These are phyloP conservation scores for Mus spretus DNA, from an alignment of 2,797 vertebrate genomes.

Conservation along the genomic window DNA sequence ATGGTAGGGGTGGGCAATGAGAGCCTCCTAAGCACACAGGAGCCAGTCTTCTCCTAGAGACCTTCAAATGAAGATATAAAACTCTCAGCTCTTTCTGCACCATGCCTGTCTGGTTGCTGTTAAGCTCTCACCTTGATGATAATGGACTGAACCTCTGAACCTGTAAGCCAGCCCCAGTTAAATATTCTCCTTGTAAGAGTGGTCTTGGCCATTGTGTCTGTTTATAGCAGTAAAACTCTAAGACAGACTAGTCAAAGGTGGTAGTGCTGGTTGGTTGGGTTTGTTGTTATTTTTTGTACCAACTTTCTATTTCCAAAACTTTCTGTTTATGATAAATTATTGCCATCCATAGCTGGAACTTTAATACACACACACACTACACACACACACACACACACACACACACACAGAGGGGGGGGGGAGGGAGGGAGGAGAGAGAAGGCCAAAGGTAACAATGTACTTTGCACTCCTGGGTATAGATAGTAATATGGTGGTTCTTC, in stretches of 20 bases:
- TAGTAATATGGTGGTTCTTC: background rate
- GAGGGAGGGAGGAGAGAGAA: background rate
- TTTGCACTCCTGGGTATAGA: background rate
- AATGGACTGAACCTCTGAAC: background rate
- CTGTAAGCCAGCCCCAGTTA: background rate
- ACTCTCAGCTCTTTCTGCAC: background rate
- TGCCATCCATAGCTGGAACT: background rate
- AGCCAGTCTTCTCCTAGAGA: background rate
- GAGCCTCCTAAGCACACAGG: background rate
- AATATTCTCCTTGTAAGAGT: background rate
- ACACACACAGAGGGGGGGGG: too few relatives aligned
- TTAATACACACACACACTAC: background rate
- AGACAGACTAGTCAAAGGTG: background rate
- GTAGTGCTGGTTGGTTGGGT: background rate
- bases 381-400: background rate
- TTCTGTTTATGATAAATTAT: constrained; percentile 25
- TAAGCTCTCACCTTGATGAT: background rate
- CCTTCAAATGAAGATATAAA: background rate
- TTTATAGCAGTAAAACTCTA: background rate
- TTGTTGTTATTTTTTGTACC: background rate
- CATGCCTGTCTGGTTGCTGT: background rate
- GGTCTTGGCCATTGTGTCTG: background rate
- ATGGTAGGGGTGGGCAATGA: background rate
- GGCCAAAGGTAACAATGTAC: background rate
- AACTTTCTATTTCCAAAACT: background rate